phyloP scores from a whole-genome alignment of 1,140 invertebrate genomes.

The Rhagoletis pomonella region DNA sequence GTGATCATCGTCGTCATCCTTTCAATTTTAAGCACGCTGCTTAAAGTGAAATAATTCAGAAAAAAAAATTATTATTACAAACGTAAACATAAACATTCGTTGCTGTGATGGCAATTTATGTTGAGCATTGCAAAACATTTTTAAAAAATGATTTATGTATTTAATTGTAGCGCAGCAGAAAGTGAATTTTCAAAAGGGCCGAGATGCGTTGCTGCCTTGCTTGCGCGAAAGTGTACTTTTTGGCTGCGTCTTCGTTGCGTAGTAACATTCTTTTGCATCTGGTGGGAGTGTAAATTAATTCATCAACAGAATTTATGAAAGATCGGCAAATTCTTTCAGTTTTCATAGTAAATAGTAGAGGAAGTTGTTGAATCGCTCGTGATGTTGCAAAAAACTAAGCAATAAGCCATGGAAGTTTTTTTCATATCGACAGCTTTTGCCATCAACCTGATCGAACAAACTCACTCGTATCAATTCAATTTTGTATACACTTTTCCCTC shows the following conservation, averaged over 20 bases:
- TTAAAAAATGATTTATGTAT: slow-evolving; percentile 49
- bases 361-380: neutral
- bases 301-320: neutral
- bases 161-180: slow-evolving; percentile 44
- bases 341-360: neutral
- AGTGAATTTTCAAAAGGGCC: slow-evolving; percentile 43
- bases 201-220: too few species aligned
- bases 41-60: slow-evolving; percentile 49
- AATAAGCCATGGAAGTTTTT: too few species aligned
- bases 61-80: slow-evolving; percentile 14
- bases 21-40: slow-evolving; percentile 17
- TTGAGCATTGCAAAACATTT: slow-evolving; percentile 50
- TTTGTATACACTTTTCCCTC: too few species aligned
- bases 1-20: neutral
- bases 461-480: too few species aligned
- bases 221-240: neutral
- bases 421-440: too few species aligned
- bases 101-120: slow-evolving; percentile 38
- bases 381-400: neutral
- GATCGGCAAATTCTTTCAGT: neutral
- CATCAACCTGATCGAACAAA: too few species aligned
- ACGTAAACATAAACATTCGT: slow-evolving; percentile 44
- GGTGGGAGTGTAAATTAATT: neutral
- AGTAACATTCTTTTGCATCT: slow-evolving; percentile 22
- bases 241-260: neutral